Conservation (phyloP, 1,140 invertebrate species). For the Pseudomyrmex cubaensis region DNA sequence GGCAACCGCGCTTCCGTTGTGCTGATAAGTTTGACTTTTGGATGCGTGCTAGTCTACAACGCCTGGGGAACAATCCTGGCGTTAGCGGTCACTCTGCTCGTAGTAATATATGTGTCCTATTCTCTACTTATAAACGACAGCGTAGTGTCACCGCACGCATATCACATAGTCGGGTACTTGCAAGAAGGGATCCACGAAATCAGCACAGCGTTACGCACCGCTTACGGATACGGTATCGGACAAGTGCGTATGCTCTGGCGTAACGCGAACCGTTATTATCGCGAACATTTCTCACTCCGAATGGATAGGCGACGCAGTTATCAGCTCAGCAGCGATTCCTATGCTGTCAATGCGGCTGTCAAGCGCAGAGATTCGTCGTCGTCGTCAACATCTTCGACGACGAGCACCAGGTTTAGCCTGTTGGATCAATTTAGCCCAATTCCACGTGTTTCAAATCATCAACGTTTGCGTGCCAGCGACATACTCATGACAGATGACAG, state of each 20-base stretch:
- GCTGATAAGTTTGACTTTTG: conserved; percentile 78
- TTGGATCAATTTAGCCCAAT: conserved; percentile 73
- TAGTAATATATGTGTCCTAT: conserved; percentile 80
- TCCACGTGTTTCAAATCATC: neutral
- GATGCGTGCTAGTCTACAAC: conserved; percentile 79
- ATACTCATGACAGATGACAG: neutral
- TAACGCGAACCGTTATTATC: conserved; percentile 47
- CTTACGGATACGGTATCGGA: conserved; percentile 27
- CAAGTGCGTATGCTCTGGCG: conserved; percentile 37
- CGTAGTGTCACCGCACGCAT: conserved; percentile 77
- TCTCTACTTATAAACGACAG: conserved; percentile 81
- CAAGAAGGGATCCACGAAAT: conserved; percentile 64
- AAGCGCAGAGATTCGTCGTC: conserved; percentile 38
- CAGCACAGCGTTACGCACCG: conserved; percentile 20
- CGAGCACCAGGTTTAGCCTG: conserved; percentile 49
- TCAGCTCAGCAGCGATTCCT: conserved; percentile 75
- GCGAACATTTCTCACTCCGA: conserved; percentile 44
- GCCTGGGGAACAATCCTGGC: conserved; percentile 78
- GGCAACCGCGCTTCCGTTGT: conserved; percentile 76
- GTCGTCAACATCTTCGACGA: neutral
- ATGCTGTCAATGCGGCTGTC: neutral
- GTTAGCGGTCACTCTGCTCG: conserved; percentile 74
- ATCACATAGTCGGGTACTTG: conserved; percentile 68
- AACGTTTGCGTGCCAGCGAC: neutral
- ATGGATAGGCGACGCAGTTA: conserved; percentile 74